Conservation (phyloP, 2,113 vertebrate genomes). For the Gallinago undulata region DNA sequence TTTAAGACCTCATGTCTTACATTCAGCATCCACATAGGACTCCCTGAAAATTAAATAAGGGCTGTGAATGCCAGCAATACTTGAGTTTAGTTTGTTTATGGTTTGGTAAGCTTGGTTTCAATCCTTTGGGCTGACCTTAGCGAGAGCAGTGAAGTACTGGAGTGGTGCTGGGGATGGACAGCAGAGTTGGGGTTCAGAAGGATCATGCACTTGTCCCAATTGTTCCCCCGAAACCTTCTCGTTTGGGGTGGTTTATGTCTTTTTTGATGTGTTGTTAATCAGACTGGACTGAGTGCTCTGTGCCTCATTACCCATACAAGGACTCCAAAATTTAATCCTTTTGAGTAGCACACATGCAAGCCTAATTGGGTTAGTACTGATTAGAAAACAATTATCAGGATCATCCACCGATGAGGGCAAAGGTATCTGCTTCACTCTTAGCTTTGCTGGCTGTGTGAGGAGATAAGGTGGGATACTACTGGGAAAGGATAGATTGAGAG, state of each 20-base stretch:
- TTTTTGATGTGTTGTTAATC: neutral
- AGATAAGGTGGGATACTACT: neutral
- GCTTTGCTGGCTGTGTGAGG: neutral
- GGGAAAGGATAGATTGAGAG: neutral
- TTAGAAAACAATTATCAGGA: neutral
- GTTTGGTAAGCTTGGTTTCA: neutral
- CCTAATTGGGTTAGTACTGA: neutral
- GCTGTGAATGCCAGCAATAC: neutral
- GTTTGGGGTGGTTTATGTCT: neutral
- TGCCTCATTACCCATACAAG: neutral
- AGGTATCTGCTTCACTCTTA: neutral
- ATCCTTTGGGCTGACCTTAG: neutral
- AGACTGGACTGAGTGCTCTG: neutral
- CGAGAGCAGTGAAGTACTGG: neutral
- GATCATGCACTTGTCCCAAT: neutral
- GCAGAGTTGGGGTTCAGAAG: neutral
- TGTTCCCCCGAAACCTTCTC: neutral
- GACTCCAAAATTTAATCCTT: neutral
- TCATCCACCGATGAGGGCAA: neutral
- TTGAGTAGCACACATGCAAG: neutral
- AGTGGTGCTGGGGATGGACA: neutral
- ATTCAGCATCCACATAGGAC: neutral
- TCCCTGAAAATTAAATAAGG: neutral
- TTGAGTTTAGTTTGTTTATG: neutral
- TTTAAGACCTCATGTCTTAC: neutral